Evolutionary conservation across 2,888 invertebrate species (phyloP).

Genomic region (Hymenopus coronatus): DNA sequence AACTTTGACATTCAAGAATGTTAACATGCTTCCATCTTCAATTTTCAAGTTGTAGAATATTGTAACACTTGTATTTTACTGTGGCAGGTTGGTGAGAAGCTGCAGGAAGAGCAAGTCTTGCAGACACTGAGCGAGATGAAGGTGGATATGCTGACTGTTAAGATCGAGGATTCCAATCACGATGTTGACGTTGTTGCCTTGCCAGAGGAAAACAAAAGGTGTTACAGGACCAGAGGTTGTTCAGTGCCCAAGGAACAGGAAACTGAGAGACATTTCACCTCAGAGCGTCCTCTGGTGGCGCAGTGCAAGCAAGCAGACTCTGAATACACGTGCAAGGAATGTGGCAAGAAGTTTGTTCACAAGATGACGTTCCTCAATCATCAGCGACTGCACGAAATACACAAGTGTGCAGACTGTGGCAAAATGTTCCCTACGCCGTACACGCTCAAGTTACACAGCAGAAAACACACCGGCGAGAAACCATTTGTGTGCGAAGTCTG

Average conservation of each 20-base stretch:
- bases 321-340: background rate
- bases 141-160: background rate
- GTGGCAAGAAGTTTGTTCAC: background rate
- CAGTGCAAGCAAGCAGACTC: background rate
- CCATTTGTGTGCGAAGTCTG: background rate
- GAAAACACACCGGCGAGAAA: background rate
- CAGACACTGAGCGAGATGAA: background rate
- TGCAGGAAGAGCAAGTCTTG: background rate
- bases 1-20: too few relatives aligned
- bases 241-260: background rate
- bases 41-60: too few relatives aligned
- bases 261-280: too few relatives aligned
- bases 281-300: too few relatives aligned
- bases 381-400: background rate
- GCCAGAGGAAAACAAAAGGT: background rate
- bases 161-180: background rate
- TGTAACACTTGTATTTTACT: background rate
- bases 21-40: too few relatives aligned
- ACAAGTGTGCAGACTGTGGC: background rate
- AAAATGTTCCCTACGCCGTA: background rate
- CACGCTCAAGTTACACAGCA: background rate
- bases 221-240: background rate
- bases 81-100: background rate
- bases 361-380: background rate
- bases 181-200: background rate